Evolutionary conservation across 2,888 invertebrate species (phyloP), one percentile per base, ranked within the genome.

Genomic region (Eupelmus urozonus): DNA sequence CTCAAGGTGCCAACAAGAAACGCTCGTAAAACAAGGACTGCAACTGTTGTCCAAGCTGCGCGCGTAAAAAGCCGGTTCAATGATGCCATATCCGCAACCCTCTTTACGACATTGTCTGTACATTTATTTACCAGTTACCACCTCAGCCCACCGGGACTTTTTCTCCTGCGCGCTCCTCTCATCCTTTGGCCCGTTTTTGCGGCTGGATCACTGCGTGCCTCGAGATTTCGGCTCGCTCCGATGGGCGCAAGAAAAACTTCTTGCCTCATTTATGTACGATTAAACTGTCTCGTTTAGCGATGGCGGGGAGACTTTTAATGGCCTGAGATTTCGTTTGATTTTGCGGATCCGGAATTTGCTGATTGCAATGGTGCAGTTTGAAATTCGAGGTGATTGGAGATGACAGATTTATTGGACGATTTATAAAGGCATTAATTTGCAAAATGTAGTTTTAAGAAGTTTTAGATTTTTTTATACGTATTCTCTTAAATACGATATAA

Each of bases 61-160:
- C 81, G 81, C 83, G 84, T 84, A 85, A 86, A 77, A 83, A 80
- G 76, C 1, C 18, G 7, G 25, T 82, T 80, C 83, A 82, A 84
- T 83, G 84, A 84, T 81, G 81, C 83, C 79, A 84, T n/a, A n/a
- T 85, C 84, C 80, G 80, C 84, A 83, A 83, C 78, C 80, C 83
- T 81, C 85, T 86, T 85, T 83, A 84, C 81, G 81, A 80, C 82
- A 81, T 81, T 83, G 81, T 81, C 81, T 79, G 72, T 82, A 69
- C 55, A 69, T 69, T 76, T 76, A 76, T 76, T 69, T 69, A 76
- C 55, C 67, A 62, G 62, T 69, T 76, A 69, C 53, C 63, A 55
- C 69, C 23, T 45, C 45, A 20, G 16, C 49, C 1, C 25, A 53
- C 49, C 25, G 23, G 4, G 11, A 2, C 16, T 53, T 53, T 53